Conservation (phyloP, 2,797 vertebrate species). For the Acanthiza pusilla region DNA sequence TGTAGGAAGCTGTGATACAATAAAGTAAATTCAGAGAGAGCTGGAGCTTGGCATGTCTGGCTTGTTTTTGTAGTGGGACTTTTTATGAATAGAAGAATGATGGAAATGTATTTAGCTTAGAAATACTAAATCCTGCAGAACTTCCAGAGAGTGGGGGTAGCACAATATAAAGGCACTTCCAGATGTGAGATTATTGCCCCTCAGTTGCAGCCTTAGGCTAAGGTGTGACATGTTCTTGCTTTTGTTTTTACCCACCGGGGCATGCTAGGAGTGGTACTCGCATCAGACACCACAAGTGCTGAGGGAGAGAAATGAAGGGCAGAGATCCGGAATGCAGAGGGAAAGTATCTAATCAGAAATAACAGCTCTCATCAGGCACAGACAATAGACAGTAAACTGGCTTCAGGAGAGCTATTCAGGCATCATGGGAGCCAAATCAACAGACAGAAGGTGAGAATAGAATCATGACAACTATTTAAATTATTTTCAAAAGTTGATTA, state of each 20-base stretch:
- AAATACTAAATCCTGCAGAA: neutral
- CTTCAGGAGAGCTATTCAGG: neutral
- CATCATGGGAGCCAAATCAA: neutral
- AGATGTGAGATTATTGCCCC: neutral
- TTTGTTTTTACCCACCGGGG: neutral
- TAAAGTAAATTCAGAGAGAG: neutral
- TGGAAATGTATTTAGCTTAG: neutral
- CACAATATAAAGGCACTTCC: neutral
- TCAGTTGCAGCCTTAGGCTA: neutral
- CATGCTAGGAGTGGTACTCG: neutral
- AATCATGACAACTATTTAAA: neutral
- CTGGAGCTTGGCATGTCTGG: neutral
- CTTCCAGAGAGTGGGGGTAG: neutral
- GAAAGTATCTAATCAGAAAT: neutral
- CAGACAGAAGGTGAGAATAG: neutral
- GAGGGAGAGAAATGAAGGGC: neutral
- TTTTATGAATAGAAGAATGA: neutral
- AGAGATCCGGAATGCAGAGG: neutral
- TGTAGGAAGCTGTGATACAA: neutral
- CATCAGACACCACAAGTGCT: neutral
- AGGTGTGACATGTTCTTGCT: neutral
- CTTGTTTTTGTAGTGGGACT: neutral
- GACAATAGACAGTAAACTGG: slow-evolving; percentile 20
- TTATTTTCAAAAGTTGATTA: neutral
- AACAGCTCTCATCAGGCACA: neutral